Conservation (phyloP, 2,797 vertebrate species). For the Psittacula echo region DNA sequence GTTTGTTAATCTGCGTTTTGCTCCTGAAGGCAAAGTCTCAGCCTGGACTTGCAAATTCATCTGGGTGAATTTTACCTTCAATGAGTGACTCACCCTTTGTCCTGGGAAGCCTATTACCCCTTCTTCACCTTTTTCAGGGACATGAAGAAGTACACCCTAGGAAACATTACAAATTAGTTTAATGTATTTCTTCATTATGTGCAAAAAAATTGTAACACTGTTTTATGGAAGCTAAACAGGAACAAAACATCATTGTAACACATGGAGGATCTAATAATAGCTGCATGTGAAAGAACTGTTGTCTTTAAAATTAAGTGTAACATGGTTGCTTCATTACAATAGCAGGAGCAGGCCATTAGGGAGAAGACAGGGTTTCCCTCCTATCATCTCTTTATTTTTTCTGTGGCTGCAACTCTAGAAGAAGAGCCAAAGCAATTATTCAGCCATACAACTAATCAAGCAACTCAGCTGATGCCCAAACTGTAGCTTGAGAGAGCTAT, state of each 20-base stretch:
- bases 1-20: neutral
- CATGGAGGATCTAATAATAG: neutral
- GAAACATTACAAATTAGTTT: slow-evolving; percentile 4
- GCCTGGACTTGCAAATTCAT: neutral
- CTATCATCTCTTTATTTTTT: neutral
- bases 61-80: neutral
- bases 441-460: neutral
- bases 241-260: slow-evolving; percentile 23
- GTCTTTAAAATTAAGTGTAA: slow-evolving; percentile 23
- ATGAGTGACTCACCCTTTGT: slow-evolving; percentile 78
- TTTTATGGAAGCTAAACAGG: slow-evolving; percentile 4
- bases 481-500: neutral
- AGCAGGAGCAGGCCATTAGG: neutral
- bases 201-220: neutral
- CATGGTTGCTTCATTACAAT: neutral
- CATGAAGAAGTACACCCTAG: slow-evolving; percentile 62
- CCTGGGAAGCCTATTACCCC: slow-evolving; percentile 87
- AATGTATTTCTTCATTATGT: neutral
- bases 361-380: neutral
- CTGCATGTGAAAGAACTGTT: slow-evolving; percentile 18
- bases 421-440: slow-evolving; percentile 8
- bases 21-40: neutral
- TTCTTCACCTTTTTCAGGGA: slow-evolving; percentile 83
- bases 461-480: neutral
- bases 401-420: neutral